Evolutionary conservation across 2,797 vertebrate species (phyloP).

Genomic region (Anisognathus igniventris): DNA sequence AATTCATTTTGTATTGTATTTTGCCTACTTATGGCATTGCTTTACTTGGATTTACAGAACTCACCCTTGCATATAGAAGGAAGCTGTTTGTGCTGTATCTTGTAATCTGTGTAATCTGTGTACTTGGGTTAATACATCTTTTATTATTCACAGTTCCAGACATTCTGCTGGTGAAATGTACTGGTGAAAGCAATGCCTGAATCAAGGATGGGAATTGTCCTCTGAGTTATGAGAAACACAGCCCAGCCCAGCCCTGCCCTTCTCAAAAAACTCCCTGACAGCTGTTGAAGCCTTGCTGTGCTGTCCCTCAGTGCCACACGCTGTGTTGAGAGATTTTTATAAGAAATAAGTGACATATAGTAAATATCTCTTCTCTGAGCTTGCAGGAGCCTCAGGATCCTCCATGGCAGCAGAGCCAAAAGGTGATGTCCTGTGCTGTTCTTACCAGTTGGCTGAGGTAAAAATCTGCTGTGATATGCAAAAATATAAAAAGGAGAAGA

Average conservation of each 20-base stretch:
- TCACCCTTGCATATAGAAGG: neutral
- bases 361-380: neutral
- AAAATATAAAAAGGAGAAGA: too few relatives aligned
- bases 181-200: neutral
- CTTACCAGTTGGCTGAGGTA: neutral
- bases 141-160: neutral
- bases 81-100: neutral
- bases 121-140: neutral
- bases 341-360: neutral
- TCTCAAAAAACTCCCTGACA: neutral
- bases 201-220: neutral
- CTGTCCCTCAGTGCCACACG: neutral
- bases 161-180: neutral
- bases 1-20: neutral
- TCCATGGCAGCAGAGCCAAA: neutral
- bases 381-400: neutral
- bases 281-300: accelerated
- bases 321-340: neutral
- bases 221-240: neutral
- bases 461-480: neutral
- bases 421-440: neutral
- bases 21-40: neutral
- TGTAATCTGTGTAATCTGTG: neutral
- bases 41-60: neutral
- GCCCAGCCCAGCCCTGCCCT: neutral